Evolutionary conservation across 2,113 vertebrate species (phyloP), one percentile per base, ranked within the genome.

Genomic region (Emydura subglobosa): DNA sequence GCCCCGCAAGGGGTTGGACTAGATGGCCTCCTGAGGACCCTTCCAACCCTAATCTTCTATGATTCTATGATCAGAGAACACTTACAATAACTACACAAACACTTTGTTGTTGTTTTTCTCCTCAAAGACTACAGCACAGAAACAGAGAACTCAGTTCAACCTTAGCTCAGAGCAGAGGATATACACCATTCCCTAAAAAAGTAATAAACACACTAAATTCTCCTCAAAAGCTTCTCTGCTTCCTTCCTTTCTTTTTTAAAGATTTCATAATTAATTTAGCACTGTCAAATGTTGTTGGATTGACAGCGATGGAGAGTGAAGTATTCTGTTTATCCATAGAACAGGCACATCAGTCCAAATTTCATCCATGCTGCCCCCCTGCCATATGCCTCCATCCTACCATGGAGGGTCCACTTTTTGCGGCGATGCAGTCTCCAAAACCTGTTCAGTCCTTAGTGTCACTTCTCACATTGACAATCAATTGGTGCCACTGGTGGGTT

Each of bases 341-440:
- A 85, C 5, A 0, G 2, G 2, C 53, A 49, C 10, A 61, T 54
- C 68, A 34, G 24, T 0, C 1, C 80, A 50, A 51, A 55, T 0
- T 1, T 55, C 68, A 11, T 0, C 49, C 0, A 1, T 49, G 49
- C 83, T 29, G 65, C 57, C 61, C 59, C 3, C 0, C 21, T 51
- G 17, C 1, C 0, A 39, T 39, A 3, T 29, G 24, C 1, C 1
- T 82, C 79, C 34, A 39, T 13, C 31, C 13, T 0, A 12, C 47
- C 74, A 44, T 3, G 0, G 13, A 10, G 79, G 25, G 31, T 68
- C 68, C 1, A 1, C 27, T 34, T 53, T 80, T 86, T 57, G 49
- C 42, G 1, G 25, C 7, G 24, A 29, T 27, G 39, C 39, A 0
- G 16, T 49, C 78, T 50, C 47, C 54, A 55, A 68, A 31, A 24